These are phyloP conservation scores for Caenorhabditis japonica DNA, from an alignment of 2,888 invertebrate species.

Conservation along the genomic window DNA sequence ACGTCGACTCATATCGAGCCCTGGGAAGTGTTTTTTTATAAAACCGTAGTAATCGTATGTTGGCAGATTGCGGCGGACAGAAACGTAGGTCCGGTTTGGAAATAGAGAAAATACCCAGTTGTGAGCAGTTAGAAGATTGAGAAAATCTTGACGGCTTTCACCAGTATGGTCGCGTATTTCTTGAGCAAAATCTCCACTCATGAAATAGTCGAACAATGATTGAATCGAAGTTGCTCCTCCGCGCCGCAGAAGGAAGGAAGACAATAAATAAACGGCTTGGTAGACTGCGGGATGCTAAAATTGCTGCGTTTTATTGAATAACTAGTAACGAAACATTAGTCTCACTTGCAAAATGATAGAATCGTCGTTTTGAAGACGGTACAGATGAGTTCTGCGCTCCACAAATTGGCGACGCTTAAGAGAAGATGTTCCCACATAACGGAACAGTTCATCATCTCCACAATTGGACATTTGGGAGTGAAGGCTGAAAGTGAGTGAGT, in stretches of 20 bases:
- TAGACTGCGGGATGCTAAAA: slow-evolving; percentile 74
- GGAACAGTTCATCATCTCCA: slow-evolving; percentile 75
- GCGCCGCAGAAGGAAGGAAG: slow-evolving; percentile 70
- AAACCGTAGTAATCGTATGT: slow-evolving; percentile 74
- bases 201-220: slow-evolving; percentile 73
- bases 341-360: slow-evolving; percentile 60
- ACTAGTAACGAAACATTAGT: background rate
- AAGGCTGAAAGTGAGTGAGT: slow-evolving; percentile 62
- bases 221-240: slow-evolving; percentile 76
- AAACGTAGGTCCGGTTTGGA: slow-evolving; percentile 75
- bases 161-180: slow-evolving; percentile 72
- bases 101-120: slow-evolving; percentile 77
- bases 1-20: slow-evolving; percentile 32
- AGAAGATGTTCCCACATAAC: slow-evolving; percentile 75
- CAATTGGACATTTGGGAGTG: slow-evolving; percentile 77
- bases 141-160: slow-evolving; percentile 68
- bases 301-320: background rate
- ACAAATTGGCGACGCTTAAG: slow-evolving; percentile 77
- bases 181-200: slow-evolving; percentile 63
- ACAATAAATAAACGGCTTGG: slow-evolving; percentile 69
- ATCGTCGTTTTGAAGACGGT: slow-evolving; percentile 71
- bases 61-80: slow-evolving; percentile 75
- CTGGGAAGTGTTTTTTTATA: slow-evolving; percentile 65
- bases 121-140: slow-evolving; percentile 71
- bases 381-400: slow-evolving; percentile 76